Evolutionary conservation across 2,888 invertebrate genomes (phyloP), one percentile per base, ranked within the genome.

Genomic region (Drosophila longiperda): DNA sequence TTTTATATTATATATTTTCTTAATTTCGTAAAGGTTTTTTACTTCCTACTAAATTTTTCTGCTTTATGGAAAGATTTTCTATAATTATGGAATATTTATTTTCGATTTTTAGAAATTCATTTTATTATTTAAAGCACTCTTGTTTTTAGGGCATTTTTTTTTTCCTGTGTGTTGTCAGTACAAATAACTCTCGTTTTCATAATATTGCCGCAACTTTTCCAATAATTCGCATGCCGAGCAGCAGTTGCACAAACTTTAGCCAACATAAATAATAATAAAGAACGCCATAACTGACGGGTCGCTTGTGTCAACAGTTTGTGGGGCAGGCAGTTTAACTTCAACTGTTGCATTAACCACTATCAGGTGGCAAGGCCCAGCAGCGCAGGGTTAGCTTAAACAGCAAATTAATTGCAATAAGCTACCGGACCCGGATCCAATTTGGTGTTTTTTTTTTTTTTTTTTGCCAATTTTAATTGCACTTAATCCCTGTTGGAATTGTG

Each of bases 191-290:
- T 15, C 20, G 42, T 32, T 57, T 57, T 60, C 58, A 45, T 59
- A 52, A 36, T 36, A 48, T 11, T 26, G 40, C n/a, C 1, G 33
- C 11, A 78, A 78, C 54, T 78, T 77, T 69, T 64, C 49, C 58
- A 78, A 70, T 69, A 69, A 73, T 58, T 64, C 26, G 36, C 8
- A 2, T 3, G 45, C 23, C 45, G 45, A 38, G 55, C 59, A 52
- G 50, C 63, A 38, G 57, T 38, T 62, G 50, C 12, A 32, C 26
- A 20, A 71, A 72, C 52, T 71, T 71, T 68, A 11, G 15, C 33
- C 33, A 52, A 54, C 57, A 64, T 68, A 77, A 77, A 73, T 66
- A 61, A 55, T 61, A 64, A 73, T 69, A 55, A 59, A 34, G 36
- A 42, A 23, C 11, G 32, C 62, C 63, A 73, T 77, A 77, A 77